Conservation (phyloP, 2,888 invertebrate genomes). For the Pollenia labialis region DNA sequence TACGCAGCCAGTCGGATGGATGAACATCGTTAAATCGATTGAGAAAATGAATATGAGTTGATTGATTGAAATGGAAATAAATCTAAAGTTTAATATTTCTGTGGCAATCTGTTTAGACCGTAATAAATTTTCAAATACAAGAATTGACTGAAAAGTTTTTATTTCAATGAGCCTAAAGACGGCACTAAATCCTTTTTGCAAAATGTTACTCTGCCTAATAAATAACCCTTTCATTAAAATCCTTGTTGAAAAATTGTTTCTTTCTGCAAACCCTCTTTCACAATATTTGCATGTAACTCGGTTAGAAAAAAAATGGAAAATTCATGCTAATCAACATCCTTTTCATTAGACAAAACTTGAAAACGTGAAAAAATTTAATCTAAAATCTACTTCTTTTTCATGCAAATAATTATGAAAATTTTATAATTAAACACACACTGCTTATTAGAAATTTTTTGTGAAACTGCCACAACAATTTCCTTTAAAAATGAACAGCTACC, state of each 20-base stretch:
- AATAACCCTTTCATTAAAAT: not conserved
- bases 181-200: too few relatives aligned
- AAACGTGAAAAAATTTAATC: slow-evolving; percentile 2
- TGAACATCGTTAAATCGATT: too few relatives aligned
- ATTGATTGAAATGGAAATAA: too few relatives aligned
- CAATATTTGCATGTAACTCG: not conserved
- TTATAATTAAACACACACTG: slow-evolving; percentile 48
- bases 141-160: too few relatives aligned
- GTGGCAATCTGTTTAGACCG: too few relatives aligned
- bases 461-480: slow-evolving; percentile 39
- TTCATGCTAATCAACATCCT: slow-evolving; percentile 57
- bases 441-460: slow-evolving; percentile 38
- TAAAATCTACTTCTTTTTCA: slow-evolving; percentile 11
- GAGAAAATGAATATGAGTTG: too few relatives aligned
- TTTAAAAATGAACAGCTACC: slow-evolving; percentile 8
- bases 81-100: too few relatives aligned
- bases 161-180: too few relatives aligned
- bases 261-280: not conserved
- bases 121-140: too few relatives aligned
- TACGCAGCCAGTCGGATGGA: too few relatives aligned
- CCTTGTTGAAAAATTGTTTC: not conserved
- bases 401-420: slow-evolving; percentile 44
- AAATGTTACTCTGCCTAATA: not conserved
- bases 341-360: slow-evolving; percentile 43
- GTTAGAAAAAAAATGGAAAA: not conserved